Conservation (phyloP, 1,140 invertebrate genomes). For the Phocides pigmalion region DNA sequence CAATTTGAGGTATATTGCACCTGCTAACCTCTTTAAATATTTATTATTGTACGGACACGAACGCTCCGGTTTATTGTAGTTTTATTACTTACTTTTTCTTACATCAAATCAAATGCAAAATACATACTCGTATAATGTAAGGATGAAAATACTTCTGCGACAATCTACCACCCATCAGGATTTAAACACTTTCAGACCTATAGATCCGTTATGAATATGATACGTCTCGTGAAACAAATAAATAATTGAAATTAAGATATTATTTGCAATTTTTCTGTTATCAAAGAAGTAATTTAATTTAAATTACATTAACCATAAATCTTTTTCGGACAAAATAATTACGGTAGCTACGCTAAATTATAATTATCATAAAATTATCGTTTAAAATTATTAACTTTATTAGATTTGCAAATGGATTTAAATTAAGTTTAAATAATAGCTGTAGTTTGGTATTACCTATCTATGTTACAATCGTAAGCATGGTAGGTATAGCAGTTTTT, state of each 20-base stretch:
- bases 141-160: too few species aligned
- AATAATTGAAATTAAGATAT: too few species aligned
- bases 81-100: constrained; percentile 18
- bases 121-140: too few species aligned
- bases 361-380: neutral
- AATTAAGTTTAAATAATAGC: neutral
- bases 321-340: neutral
- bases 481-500: neutral
- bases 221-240: too few species aligned
- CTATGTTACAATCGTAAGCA: neutral
- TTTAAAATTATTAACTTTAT: neutral
- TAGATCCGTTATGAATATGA: too few species aligned
- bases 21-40: constrained; percentile 72
- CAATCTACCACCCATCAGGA: too few species aligned
- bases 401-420: neutral
- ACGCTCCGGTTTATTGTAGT: constrained; percentile 43
- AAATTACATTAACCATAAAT: neutral
- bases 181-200: too few species aligned
- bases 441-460: neutral
- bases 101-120: too few species aligned
- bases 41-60: constrained; percentile 59
- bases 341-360: neutral
- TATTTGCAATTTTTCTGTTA: too few species aligned
- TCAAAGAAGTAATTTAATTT: too few species aligned
- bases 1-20: constrained; percentile 66